These are phyloP conservation scores for Dendrolimus houi DNA, from an alignment of 2,888 invertebrate genomes.

Conservation along the genomic window DNA sequence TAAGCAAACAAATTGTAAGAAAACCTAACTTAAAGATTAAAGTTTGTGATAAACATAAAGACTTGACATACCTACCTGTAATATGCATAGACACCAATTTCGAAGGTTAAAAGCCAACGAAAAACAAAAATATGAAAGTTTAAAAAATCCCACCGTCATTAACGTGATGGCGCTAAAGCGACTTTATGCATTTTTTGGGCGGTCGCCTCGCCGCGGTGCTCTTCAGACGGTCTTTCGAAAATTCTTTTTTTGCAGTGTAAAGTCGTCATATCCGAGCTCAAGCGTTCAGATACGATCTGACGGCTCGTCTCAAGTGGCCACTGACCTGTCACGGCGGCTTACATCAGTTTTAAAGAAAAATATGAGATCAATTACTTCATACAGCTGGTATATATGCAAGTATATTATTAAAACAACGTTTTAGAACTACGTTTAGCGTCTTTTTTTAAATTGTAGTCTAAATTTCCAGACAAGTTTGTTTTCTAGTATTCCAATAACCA, in stretches of 20 bases:
- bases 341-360: neutral
- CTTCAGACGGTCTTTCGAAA: slow-evolving; percentile 58
- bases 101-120: slow-evolving; percentile 1
- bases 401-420: too few species aligned
- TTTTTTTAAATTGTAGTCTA: too few species aligned
- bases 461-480: too few species aligned
- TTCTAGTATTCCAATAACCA: too few species aligned
- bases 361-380: neutral
- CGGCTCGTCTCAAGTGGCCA: slow-evolving; percentile 47
- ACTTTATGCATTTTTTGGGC: slow-evolving; percentile 52
- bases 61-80: too few species aligned
- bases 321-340: slow-evolving; percentile 33
- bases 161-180: slow-evolving; percentile 34
- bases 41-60: too few species aligned
- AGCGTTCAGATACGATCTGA: slow-evolving; percentile 48
- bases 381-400: too few species aligned
- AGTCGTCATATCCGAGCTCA: slow-evolving; percentile 46
- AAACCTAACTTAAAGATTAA: too few species aligned
- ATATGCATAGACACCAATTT: too few species aligned
- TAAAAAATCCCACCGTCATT: slow-evolving; percentile 22
- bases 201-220: slow-evolving; percentile 31
- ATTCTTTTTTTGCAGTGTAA: slow-evolving; percentile 51
- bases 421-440: too few species aligned
- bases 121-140: slow-evolving; percentile 23
- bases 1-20: too few species aligned